A percentile compares a stretch with the other conserved stretches of the same genome.
Conservation (phyloP, 2,797 vertebrate species). For the Eupleurogrammus muticus region DNA sequence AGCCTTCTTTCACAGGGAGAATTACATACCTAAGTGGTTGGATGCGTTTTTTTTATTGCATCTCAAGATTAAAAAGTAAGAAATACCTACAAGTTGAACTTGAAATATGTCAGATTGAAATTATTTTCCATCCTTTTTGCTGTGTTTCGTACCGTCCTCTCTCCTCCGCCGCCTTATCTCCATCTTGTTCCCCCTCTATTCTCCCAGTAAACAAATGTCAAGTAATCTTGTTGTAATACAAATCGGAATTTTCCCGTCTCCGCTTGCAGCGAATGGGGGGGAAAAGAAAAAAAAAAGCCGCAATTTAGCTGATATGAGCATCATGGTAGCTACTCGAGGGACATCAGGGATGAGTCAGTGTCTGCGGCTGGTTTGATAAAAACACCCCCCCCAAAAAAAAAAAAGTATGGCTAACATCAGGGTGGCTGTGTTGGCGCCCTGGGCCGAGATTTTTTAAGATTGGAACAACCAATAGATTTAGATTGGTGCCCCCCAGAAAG, state of each 20-base stretch:
- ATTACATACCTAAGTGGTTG: conserved; percentile 40
- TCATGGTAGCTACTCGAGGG: conserved; percentile 30
- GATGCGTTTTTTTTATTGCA: conserved; percentile 41
- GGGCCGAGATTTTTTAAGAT: no score
- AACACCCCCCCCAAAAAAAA: not conserved
- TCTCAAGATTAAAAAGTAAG: conserved; percentile 26
- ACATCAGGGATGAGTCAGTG: conserved; percentile 33
- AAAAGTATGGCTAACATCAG: conserved; percentile 1
- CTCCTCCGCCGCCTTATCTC: not conserved
- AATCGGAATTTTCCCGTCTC: conserved; percentile 36
- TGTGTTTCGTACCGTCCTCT: conserved; percentile 31
- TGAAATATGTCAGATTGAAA: conserved; percentile 32
- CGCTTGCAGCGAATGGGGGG: conserved; percentile 14
- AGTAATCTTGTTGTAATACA: conserved; percentile 39
- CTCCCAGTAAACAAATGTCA: conserved; percentile 44
- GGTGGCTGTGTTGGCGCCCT: no score
- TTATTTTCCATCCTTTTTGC: conserved; percentile 36
- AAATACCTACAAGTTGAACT: conserved; percentile 9
- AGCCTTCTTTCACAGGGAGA: conserved; percentile 19
- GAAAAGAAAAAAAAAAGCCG: conserved; percentile 26
- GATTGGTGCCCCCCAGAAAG: no score
- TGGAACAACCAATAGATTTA: no score
- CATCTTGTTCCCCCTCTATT: not conserved
- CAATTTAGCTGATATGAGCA: conserved; percentile 53
- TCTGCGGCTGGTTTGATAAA: conserved; percentile 24